Base-by-base conservation (phyloP, 2,797 vertebrate species). In the Pogonophryne albipinna region DNA sequence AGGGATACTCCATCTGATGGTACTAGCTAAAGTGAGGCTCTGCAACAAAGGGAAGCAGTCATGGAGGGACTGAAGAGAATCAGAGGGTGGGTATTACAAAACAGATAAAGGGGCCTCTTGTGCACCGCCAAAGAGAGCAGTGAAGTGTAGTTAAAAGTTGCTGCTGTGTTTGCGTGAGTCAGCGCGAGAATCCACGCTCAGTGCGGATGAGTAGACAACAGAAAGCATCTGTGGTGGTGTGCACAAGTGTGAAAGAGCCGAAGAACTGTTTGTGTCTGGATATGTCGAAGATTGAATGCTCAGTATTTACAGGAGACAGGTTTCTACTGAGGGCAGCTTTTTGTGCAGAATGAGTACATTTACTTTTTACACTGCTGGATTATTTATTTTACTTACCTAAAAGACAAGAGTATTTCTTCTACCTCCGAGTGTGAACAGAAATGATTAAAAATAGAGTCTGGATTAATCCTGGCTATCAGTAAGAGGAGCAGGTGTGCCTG, bases 1-100 rank as follows among this genome's bases (percentile, higher is more conserved):
- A 38, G 77, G 83, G 87, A 88, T 87, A 87, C 90, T 93, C 81
- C 88, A 91, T 85, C 85, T 80, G 85, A 93, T 85, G 85, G 75
- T 69, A n/a, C 63, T 10, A 78, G 78, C 85, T 82, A 87, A 90
- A 92, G 86, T 89, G 83, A 83, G 86, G 71, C 78, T 87, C 56
- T 63, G 83, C 82, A 80, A 91, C 88, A 91, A 87, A 88, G 79
- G 71, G 74, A 83, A 71, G 71, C 83, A 84, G 89, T 85, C 83
- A 88, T 58, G 76, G 85, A 88, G 82, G 71, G 89, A 90, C 87
- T 88, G 87, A 86, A 83, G 85, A 82, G 83, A 87, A 86, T 83
- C 74, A 78, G 82, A 59, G 55, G 80, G 90, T 82, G 84, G 84
- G 77, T 79, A 71, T 78, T 74, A 86, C 83, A 88, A 84, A 89